A percentile compares a stretch with the other conserved stretches of the same genome.
phyloP scores from a whole-genome alignment of 2,888 invertebrate species.

The Pogonocherus hispidulus region DNA sequence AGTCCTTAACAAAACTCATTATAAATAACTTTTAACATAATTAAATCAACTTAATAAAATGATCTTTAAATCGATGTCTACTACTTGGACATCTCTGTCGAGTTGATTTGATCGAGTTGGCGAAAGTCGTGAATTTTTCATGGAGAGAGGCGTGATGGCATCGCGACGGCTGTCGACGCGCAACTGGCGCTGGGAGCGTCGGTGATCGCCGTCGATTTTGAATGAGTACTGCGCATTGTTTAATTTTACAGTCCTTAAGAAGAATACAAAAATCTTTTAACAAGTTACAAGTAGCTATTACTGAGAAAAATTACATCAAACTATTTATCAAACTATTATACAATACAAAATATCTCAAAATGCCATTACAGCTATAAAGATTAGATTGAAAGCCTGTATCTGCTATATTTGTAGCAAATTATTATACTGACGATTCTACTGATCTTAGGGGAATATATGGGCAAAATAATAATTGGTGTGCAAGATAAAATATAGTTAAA shows the following conservation, averaged over 20 bases:
- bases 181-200: conserved; percentile 55
- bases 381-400: too few relatives aligned
- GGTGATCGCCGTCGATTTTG: conserved; percentile 27
- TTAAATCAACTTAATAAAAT: conserved; percentile 8
- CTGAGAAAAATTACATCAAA: too few relatives aligned
- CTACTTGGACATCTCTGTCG: conserved; percentile 16
- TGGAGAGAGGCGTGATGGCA: conserved; percentile 44
- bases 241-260: conserved; percentile 7
- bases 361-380: too few relatives aligned
- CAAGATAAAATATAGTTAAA: too few relatives aligned
- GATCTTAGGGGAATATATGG: too few relatives aligned
- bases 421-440: too few relatives aligned
- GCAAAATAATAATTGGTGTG: too few relatives aligned
- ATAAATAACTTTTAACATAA: conserved; percentile 8
- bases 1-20: conserved; percentile 19
- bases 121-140: conserved; percentile 34
- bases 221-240: conserved; percentile 28
- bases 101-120: neutral
- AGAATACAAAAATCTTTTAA: too few relatives aligned
- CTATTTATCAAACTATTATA: too few relatives aligned
- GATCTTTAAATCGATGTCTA: neutral
- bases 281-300: too few relatives aligned
- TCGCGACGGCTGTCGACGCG: conserved; percentile 58
- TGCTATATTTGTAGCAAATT: too few relatives aligned
- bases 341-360: too few relatives aligned